Conservation (phyloP, 2,113 vertebrate species). For the Dicentrarchus labrax region DNA sequence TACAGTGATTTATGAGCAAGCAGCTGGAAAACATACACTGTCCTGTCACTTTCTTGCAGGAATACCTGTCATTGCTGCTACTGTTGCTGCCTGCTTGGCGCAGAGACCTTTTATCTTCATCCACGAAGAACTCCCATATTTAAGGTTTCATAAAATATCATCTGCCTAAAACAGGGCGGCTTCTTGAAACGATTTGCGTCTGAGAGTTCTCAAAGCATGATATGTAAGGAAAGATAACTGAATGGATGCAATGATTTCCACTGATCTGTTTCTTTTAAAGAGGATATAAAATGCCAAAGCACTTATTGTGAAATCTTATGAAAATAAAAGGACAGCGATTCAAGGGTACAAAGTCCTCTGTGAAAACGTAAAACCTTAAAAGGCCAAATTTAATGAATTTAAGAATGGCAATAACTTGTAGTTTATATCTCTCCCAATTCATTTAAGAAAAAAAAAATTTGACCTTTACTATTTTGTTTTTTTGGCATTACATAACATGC, state of each 20-base stretch:
- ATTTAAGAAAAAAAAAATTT: not conserved
- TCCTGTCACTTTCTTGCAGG: conserved; percentile 20
- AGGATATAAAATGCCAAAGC: conserved; percentile 7
- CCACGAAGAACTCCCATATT: not conserved
- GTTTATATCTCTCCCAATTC: not conserved
- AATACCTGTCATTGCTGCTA: conserved; percentile 35
- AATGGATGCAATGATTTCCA: too few species aligned
- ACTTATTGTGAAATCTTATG: conserved; percentile 29
- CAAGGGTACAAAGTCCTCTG: not conserved
- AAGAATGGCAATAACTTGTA: not conserved
- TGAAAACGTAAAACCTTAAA: not conserved
- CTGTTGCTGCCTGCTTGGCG: not conserved
- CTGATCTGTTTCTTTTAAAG: too few species aligned
- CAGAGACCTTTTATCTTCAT: conserved; percentile 19
- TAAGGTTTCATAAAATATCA: not conserved
- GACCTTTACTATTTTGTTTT: not conserved
- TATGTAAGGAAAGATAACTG: not conserved
- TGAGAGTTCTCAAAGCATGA: not conserved
- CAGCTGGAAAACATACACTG: conserved; percentile 17
- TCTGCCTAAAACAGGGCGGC: not conserved
- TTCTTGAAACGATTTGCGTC: not conserved
- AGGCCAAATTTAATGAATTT: not conserved
- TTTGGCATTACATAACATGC: not conserved
- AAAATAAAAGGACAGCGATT: not conserved
- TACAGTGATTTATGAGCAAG: conserved; percentile 12